Evolutionary conservation across 2,113 vertebrate genomes (phyloP), one percentile per base, ranked within the genome.

Genomic region (Rhodinocichla rosea): DNA sequence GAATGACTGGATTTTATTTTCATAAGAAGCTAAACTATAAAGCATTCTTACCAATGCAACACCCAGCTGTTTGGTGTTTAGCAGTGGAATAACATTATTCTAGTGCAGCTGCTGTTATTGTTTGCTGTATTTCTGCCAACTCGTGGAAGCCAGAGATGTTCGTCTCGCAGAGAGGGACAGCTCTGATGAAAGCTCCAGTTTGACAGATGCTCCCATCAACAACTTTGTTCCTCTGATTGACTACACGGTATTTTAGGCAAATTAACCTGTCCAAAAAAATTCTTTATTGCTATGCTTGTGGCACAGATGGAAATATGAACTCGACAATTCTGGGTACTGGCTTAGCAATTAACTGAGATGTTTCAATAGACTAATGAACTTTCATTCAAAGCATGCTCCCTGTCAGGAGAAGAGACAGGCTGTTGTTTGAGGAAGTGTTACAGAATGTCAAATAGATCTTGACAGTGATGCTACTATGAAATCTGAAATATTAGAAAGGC

Each of bases 301-400:
- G 94, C 97, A 97, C 97, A 98, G 97, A 97, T 97, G 97, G 97
- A 97, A 97, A 96, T 94, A 94, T 64, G 95, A 97, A 96, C 92
- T 97, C 92, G 96, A 97, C 96, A 97, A 84, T 97, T 79, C 93
- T 21, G 88, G 89, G 87, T 96, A 94, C 94, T 74, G 84, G 96
- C 94, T 97, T 91, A 85, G 96, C 97, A 98, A 98, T 98, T 97
- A 97, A 93, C 89, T 71, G 93, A 91, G 97, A 97, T 90, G 91
- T 98, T 97, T 95, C 97, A 92, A 94, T 84, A 97, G 97, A 95
- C 96, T 96, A 97, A 98, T 97, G 97, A 98, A 98, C 97, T 97
- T 96, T 91, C 94, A 92, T 79, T 89, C 49, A 91, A 95, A 90
- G 90, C 97, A 69, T 88, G 96, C 79, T 96, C 88, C 69, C 96